Percentiles rank a stretch among this genome's conserved stretches.
Evolutionary conservation across 2,888 invertebrate genomes (phyloP).

Genomic region (Muschampia staudingeri): DNA sequence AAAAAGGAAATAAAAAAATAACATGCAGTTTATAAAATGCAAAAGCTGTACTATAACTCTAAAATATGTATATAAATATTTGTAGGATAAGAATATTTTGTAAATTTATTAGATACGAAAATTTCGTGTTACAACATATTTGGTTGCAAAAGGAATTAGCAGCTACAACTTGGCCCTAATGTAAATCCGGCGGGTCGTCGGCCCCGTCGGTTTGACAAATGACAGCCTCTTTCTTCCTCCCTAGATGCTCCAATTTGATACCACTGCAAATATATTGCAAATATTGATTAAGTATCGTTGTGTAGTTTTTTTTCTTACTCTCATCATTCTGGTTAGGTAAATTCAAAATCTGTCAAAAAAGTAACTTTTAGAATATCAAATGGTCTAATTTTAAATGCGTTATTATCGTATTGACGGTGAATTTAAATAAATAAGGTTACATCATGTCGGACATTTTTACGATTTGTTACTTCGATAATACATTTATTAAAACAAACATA

Average conservation of each 20-base stretch:
- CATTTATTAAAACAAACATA: background rate
- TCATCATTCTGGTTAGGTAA: background rate
- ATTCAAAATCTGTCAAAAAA: background rate
- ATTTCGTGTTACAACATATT: background rate
- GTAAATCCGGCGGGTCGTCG: constrained; percentile 62
- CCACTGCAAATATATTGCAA: constrained; percentile 48
- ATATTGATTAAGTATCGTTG: constrained; percentile 13
- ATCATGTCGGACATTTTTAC: background rate
- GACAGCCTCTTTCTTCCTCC: constrained; percentile 67
- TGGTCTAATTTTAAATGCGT: background rate
- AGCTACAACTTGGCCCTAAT: constrained; percentile 59
- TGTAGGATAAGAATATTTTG: background rate
- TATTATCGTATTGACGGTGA: background rate
- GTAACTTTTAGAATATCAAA: background rate
- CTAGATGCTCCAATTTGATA: constrained; percentile 77
- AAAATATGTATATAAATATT: too few species aligned
- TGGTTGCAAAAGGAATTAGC: constrained; percentile 33
- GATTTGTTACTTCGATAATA: background rate
- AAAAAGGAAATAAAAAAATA: too few species aligned
- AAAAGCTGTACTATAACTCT: too few species aligned
- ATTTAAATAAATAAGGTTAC: background rate
- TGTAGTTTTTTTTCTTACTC: background rate
- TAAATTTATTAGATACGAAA: background rate
- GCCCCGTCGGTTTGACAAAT: constrained; percentile 71
- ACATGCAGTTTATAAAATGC: too few species aligned